Evolutionary conservation across 2,113 vertebrate genomes (phyloP), one percentile per base, ranked within the genome.

Genomic region (Syrmaticus mikado): DNA sequence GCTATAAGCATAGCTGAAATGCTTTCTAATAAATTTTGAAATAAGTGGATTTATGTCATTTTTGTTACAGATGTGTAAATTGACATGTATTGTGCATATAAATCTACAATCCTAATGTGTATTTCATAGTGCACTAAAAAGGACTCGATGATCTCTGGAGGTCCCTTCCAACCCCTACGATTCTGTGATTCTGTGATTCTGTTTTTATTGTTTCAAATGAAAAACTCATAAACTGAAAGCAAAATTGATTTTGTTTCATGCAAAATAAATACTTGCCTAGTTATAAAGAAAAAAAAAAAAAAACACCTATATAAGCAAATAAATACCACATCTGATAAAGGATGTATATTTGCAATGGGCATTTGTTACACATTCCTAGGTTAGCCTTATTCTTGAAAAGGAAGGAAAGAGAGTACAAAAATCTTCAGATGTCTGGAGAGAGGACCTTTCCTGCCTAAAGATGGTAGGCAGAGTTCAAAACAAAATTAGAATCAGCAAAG

Each of bases 61-160:
- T 80, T 41, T 52, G 45, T 13, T 89, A 82, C 22, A 45, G 78
- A 45, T 87, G 60, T 84, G 28, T 74, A 95, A 94, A 92, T 95
- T 85, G 86, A 50, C 55, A 91, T 27, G 61, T 38, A 11, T 19
- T 95, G 9, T 43, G 3, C 38, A 66, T 60, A 36, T 94, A 92
- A 95, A 93, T 94, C 75, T 92, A 50, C 48, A 21, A 12, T 95
- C 67, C 9, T 91, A 72, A 85, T 77, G 61, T 90, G 77, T 85
- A 94, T 88, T 97, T 95, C 71, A 62, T 66, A 88, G 82, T n/a
- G 8, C 7, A 74, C 28, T 92, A 64, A 85, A 91, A 92, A 93
- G 67, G n/a, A n/a, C n/a, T n/a, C n/a, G n/a, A n/a, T n/a, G n/a
- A n/a, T n/a, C n/a, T n/a, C n/a, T n/a, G n/a, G n/a, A n/a, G n/a